These are phyloP conservation scores for Neodiprion fabricii DNA, from an alignment of 1,140 invertebrate genomes.

Conservation along the genomic window DNA sequence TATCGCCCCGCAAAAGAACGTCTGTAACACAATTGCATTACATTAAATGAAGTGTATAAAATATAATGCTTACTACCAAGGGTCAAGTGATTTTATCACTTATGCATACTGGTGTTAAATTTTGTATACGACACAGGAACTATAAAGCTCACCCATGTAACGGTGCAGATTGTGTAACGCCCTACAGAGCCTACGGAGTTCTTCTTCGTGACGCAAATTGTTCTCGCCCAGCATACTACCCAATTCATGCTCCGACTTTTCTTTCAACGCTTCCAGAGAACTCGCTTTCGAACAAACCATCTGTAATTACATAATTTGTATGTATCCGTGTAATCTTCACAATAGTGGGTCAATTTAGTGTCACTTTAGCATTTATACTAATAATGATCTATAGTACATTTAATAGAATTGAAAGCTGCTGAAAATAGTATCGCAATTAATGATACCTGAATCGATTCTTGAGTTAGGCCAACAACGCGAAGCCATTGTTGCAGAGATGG, in stretches of 20 bases:
- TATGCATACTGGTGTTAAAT: too few species aligned
- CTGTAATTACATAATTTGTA: constrained; percentile 45
- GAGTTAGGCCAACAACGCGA: constrained; percentile 82
- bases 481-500: constrained; percentile 89
- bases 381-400: neutral
- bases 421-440: neutral
- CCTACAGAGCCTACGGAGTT: constrained; percentile 77
- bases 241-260: constrained; percentile 84
- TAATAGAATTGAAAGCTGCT: neutral
- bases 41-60: constrained; percentile 16
- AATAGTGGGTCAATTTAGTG: neutral
- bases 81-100: too few species aligned
- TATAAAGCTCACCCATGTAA: constrained; percentile 72
- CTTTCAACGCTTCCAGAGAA: constrained; percentile 80
- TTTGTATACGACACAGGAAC: neutral
- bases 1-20: constrained; percentile 66
- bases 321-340: constrained; percentile 1
- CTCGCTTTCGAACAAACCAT: constrained; percentile 65
- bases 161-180: constrained; percentile 85
- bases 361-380: too few species aligned
- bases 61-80: neutral
- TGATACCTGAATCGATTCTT: constrained; percentile 73
- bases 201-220: constrained; percentile 74
- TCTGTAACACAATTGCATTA: constrained; percentile 55
- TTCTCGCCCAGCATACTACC: constrained; percentile 72